Conservation (phyloP, 2,797 vertebrate genomes). For the Sarcoramphus papa region DNA sequence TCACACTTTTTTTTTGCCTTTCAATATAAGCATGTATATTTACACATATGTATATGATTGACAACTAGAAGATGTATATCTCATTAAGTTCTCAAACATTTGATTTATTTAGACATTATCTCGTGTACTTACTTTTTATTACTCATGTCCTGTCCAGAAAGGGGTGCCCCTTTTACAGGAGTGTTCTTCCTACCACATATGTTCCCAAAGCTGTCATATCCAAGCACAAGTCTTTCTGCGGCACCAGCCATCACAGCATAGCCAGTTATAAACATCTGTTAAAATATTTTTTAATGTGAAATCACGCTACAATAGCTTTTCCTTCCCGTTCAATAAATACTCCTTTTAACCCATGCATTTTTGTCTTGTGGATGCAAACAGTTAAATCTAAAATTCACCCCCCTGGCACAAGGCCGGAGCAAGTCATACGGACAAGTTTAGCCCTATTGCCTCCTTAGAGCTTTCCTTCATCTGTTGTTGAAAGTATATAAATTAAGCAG, state of each 20-base stretch:
- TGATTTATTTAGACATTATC: background rate
- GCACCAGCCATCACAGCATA: conserved; percentile 74
- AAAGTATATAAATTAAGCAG: background rate
- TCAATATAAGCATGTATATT: background rate
- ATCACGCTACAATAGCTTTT: background rate
- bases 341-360: background rate
- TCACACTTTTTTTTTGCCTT: background rate
- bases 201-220: conserved; percentile 80
- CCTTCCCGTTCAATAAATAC: background rate
- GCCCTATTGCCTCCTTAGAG: background rate
- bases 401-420: background rate
- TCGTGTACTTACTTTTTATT: conserved; percentile 71
- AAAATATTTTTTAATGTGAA: conserved; percentile 4
- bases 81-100: background rate
- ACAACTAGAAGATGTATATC: background rate
- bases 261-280: conserved; percentile 77
- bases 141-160: conserved; percentile 80
- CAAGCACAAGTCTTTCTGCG: conserved; percentile 75
- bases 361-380: background rate
- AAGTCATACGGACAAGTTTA: background rate
- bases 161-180: conserved; percentile 73
- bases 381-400: background rate
- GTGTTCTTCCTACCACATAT: conserved; percentile 75
- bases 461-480: background rate
- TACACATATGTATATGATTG: background rate